Evolutionary conservation across 1,140 invertebrate genomes (phyloP), one percentile per base, ranked within the genome.

Genomic region (Thaumatotibia leucotreta): DNA sequence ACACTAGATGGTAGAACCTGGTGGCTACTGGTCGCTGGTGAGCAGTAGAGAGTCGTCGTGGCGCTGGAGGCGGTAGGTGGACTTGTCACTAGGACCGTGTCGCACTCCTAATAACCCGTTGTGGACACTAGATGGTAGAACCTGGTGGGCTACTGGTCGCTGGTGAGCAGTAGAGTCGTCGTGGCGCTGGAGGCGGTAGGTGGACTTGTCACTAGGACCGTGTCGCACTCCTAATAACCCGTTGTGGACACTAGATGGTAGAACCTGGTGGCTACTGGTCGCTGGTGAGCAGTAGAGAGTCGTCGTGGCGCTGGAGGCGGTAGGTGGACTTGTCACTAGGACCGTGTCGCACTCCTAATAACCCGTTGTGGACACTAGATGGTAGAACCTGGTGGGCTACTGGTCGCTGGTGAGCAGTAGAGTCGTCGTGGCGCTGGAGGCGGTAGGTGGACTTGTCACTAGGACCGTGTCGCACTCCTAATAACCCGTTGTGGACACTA

Each of bases 191-290:
- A n/a, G n/a, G n/a, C n/a, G n/a, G n/a, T n/a, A n/a, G n/a, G n/a
- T n/a, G 89, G 88, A 2, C 88, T 86, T 0, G 82, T 79, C 32
- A 91, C 82, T 9, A 87, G 75, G 0, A 92, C 76, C 0, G 79
- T 83, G 1, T 86, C 82, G 66, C 79, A 82, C n/a, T 88, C 88
- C 85, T 90, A n/a, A n/a, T n/a, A n/a, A n/a, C n/a, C n/a, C n/a
- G n/a, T n/a, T n/a, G n/a, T n/a, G n/a, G n/a, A n/a, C n/a, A n/a
- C n/a, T n/a, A n/a, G n/a, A n/a, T n/a, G n/a, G n/a, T n/a, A n/a
- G n/a, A n/a, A n/a, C n/a, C n/a, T n/a, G n/a, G n/a, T 10, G 31
- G 8, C 11, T 8, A 35, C 33, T 35, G 33, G 2, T 35, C 33
- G 33, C 33, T 35, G 11, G 33, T 8, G 0, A 35, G 77, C 24